Evolutionary conservation across 2,797 vertebrate species (phyloP), one percentile per base, ranked within the genome.

Genomic region (Thunnus albacares): DNA sequence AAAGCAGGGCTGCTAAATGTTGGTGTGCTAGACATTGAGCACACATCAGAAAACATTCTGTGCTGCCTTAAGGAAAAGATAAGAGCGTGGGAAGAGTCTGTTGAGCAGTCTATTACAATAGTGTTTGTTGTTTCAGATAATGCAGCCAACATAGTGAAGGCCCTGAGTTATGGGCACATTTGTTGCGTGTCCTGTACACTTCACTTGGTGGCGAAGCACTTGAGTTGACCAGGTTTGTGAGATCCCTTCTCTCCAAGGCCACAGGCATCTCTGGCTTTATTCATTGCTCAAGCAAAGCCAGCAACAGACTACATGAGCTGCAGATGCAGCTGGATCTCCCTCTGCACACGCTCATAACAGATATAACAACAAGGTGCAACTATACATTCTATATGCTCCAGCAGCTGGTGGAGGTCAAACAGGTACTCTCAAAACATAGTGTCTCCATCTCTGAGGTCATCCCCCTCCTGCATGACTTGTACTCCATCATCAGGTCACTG

Each of bases 1-100:
- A 83, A 79, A 79, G 76, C 75, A 83, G 81, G 71, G 71, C 71
- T 83, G 71, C 81, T 75, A 74, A 83, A 79, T 83, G 75, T 83
- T 77, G 75, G 80, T 77, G 80, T 82, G 63, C 75, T 77, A 75
- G 75, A 77, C 63, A 77, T 82, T 77, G 74, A 82, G 75, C 74
- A 72, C 68, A 72, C 45, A 73, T 72, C 80, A 82, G 43, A 62
- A 26, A 82, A 73, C 68, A 74, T 79, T 83, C 20, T 51, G 49
- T 51, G 49, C 49, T 51, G 49, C 49, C 49, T 51, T 51, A 51
- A 51, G 49, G 49, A 51, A 51, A 51, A 51, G 49, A 51, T 51
- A n/a, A 51, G 49, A 51, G 49, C 18, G 18, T 51, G 49, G 49
- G 49, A 51, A 38, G 38, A 38, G 38, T 33, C 30, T 33, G 30